These are phyloP conservation scores for Polyergus mexicanus DNA, from an alignment of 1,140 invertebrate genomes.

Conservation along the genomic window DNA sequence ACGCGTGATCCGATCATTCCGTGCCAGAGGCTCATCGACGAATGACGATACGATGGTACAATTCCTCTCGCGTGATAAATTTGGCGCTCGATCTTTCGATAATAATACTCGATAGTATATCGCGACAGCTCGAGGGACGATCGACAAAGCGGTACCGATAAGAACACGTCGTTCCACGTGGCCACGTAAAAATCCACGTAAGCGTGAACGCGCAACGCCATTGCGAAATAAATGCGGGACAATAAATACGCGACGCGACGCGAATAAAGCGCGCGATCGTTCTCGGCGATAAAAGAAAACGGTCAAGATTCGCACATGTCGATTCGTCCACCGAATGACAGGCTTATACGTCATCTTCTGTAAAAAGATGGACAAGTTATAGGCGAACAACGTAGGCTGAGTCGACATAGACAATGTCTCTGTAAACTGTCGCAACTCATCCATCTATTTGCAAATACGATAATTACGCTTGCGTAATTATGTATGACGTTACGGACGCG, in stretches of 20 bases:
- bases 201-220: not conserved
- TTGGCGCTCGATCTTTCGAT: not conserved
- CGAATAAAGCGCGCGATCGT: not conserved
- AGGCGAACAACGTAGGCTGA: not conserved
- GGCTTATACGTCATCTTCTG: not conserved
- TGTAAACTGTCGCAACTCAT: not conserved
- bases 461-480: conserved; percentile 33
- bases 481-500: not conserved
- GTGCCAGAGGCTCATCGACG: not conserved
- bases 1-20: not conserved
- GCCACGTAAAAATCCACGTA: conserved; percentile 34
- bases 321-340: not conserved
- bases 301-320: too few species aligned
- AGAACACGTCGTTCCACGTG: conserved; percentile 15
- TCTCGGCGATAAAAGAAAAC: conserved; percentile 4
- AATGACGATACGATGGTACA: not conserved
- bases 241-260: not conserved
- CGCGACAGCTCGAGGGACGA: conserved; percentile 11
- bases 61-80: not conserved
- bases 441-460: not conserved
- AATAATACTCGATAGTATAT: too few species aligned
- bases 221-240: not conserved
- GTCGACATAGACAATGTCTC: not conserved
- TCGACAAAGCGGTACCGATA: conserved; percentile 22
- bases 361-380: not conserved